Evolutionary conservation across 2,797 vertebrate species (phyloP), one percentile per base, ranked within the genome.

Genomic region (Malurus splendens): DNA sequence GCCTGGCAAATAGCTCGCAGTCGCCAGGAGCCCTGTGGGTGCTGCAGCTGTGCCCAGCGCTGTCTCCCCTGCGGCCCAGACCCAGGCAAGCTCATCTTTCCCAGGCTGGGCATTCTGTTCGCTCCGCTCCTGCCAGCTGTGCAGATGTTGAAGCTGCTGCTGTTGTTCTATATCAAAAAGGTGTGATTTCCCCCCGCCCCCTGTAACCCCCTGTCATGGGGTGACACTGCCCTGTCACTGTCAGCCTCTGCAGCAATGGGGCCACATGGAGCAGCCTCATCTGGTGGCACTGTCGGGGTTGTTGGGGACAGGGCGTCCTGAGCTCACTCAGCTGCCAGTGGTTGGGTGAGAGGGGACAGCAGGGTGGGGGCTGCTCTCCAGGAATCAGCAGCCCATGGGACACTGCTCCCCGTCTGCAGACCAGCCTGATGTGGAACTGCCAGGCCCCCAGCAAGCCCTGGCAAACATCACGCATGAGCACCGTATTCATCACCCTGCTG

Each of bases 131-230:
- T 99, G 61, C 99, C 98, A 0, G 98, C 94, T 0, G 87, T 99
- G 86, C 99, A 99, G 96, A 94, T 97, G 6, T 48, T 98, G 91
- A 99, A 99, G 94, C 97, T 99, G 54, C 64, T 99, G 73, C 82
- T 99, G 22, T 90, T 99, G 28, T 99, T 99, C 96, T 98, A 98
- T 23, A 91, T 99, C 59, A 99, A 99, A 94, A 99, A 98, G 98
- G 99, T 99, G 93, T 52, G 95, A 89, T 62, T 81, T 81, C 12
- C 10, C 44, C 36, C 32, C 24, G 12, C 13, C 14, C 5, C 44
- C 20, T 14, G 1, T 28, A 18, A 12, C 20, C 47, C 57, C 27
- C 27, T 36, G 36, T 36, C 6, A 0, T 0, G 24, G 3, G 1
- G 24, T 18, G 14, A n/a, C 2, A 4, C 33, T 36, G 41, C 36